These are phyloP conservation scores for Lymantria dispar DNA, from an alignment of 2,888 invertebrate genomes.

Conservation along the genomic window DNA sequence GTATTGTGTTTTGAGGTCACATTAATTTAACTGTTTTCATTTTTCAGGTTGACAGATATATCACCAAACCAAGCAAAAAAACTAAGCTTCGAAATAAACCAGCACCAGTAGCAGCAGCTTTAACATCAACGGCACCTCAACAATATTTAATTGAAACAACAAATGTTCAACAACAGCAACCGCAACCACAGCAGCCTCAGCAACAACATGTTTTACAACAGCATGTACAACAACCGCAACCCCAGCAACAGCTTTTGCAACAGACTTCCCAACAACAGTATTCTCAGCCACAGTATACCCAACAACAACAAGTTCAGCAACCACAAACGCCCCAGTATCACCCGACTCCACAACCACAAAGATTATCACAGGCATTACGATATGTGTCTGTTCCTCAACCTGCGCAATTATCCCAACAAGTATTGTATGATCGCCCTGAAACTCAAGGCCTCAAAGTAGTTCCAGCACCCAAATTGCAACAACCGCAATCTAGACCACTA, in stretches of 20 bases:
- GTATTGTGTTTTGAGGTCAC: too few relatives aligned
- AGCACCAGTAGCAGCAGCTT: slow-evolving; percentile 48
- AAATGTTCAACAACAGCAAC: slow-evolving; percentile 63
- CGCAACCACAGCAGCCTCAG: neutral
- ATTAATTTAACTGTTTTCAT: neutral
- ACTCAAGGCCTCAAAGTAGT: slow-evolving; percentile 72
- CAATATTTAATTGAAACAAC: slow-evolving; percentile 78
- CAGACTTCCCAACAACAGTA: neutral
- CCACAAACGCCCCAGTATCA: slow-evolving; percentile 45
- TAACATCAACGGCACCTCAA: slow-evolving; percentile 64
- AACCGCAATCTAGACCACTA: slow-evolving; percentile 44
- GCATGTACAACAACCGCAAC: slow-evolving; percentile 30
- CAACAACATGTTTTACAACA: slow-evolving; percentile 34
- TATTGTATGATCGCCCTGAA: slow-evolving; percentile 64
- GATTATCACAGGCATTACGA: slow-evolving; percentile 36
- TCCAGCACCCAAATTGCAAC: slow-evolving; percentile 67
- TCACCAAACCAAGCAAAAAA: slow-evolving; percentile 69
- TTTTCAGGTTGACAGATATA: slow-evolving; percentile 69
- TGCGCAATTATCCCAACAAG: slow-evolving; percentile 49
- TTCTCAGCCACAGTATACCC: neutral
- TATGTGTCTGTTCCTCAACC: slow-evolving; percentile 47
- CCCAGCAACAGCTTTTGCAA: neutral
- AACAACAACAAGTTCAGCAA: slow-evolving; percentile 38
- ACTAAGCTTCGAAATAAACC: slow-evolving; percentile 66
- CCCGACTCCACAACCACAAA: slow-evolving; percentile 50